Evolutionary conservation across 2,113 vertebrate species (phyloP), one percentile per base, ranked within the genome.

Genomic region (Cebus imitator): DNA sequence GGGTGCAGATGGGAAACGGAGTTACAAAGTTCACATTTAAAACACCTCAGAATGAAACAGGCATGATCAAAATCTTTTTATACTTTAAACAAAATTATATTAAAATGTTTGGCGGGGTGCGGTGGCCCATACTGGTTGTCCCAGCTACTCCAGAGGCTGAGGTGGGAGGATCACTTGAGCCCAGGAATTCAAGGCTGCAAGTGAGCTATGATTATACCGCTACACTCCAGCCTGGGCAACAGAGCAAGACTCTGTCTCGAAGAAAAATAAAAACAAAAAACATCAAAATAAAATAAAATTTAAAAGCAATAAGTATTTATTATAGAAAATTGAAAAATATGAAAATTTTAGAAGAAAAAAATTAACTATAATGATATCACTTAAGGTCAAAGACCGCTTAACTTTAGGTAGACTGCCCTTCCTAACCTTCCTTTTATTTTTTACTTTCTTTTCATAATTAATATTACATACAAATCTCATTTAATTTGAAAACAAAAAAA

Each of bases 401-500:
- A 79, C 27, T 88, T 66, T 48, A 86, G 8, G 61, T 23, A 50
- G 70, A 50, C 2, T 64, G 18, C 23, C 75, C 25, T 86, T 83
- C 45, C 21, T 78, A 43, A 66, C 8, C 16, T 43, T 43, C 21
- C 35, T 70, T 35, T 73, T 81, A 27, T 25, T 50, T 58, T 61
- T 90, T 83, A 18, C 6, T 40, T 70, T 64, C 40, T 61, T 94
- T 87, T 90, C 58, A 35, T 82, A 83, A 35, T 27, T 83, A 30
- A 58, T 58, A 80, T 89, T 83, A 61, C 16, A 90, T 87, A 48
- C 17, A 87, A 93, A 79, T 16, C 30, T 96, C 64, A 93, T 72
- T 87, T 83, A n/a, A 90, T 92, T 94, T 96, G 61, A 92, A 94
- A 97, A 87, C 13, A 27, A 57, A 78, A 81, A 52, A 70, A 12